These are phyloP conservation scores for Selenia dentaria DNA, from an alignment of 2,888 invertebrate genomes.

Conservation along the genomic window DNA sequence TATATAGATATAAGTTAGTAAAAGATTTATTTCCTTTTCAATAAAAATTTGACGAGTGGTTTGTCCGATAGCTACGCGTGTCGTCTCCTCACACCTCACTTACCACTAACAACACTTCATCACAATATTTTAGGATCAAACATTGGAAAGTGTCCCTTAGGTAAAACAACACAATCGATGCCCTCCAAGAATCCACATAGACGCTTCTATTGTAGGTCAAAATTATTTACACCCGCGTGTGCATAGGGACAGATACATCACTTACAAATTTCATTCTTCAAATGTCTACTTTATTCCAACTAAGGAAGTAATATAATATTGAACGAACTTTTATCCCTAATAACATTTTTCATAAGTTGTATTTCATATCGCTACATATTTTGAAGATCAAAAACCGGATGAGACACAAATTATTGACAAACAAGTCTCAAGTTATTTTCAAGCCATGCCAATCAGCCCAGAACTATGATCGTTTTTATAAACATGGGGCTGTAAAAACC, in stretches of 20 bases:
- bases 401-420: conserved; percentile 37
- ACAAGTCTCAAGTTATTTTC: conserved; percentile 38
- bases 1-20: conserved; percentile 30
- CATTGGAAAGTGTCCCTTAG: not conserved
- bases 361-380: conserved; percentile 34
- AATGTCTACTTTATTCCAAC: conserved; percentile 44
- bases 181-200: too few relatives aligned
- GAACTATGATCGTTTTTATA: conserved; percentile 39
- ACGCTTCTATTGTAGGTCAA: too few relatives aligned
- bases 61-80: conserved; percentile 19
- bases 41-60: conserved; percentile 36
- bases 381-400: conserved; percentile 38
- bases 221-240: too few relatives aligned
- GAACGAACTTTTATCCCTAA: conserved; percentile 48
- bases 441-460: conserved; percentile 49
- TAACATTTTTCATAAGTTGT: conserved; percentile 43
- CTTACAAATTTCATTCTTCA: conserved; percentile 44
- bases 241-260: conserved; percentile 42
- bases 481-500: conserved; percentile 68
- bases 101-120: not conserved
- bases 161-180: too few relatives aligned
- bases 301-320: conserved; percentile 41
- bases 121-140: not conserved
- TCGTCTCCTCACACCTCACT: not conserved
- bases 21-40: conserved; percentile 41